Evolutionary conservation across 1,140 invertebrate genomes (phyloP), one percentile per base, ranked within the genome.

Genomic region (Diploscapter pachys): DNA sequence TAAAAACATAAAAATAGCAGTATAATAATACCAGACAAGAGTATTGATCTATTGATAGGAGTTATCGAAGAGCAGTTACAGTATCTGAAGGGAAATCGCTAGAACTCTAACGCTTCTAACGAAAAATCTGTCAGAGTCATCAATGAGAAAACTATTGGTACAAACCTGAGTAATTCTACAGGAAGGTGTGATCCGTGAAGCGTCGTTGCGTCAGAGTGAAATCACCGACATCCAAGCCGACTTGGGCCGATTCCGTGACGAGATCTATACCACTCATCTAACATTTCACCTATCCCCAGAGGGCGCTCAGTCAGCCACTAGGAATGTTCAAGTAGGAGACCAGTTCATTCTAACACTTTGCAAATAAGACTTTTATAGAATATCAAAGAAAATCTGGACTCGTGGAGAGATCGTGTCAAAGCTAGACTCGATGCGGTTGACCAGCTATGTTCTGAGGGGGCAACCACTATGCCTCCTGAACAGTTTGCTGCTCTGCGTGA

Each of bases 401-500:
- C 73, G 51, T 74, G 73, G 73, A 13, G 73, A 11, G 73, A 69
- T 48, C n/a, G 57, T n/a, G 64, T 74, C 65, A 74, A 74, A 49
- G 55, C 54, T 11, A 55, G 73, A 11, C 59, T 78, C 3, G 73
- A 76, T 53, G 77, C 62, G 49, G 67, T 72, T 52, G 77, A 78
- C 53, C 48, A 63, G 31, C 56, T 78, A 4, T 78, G 75, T 57
- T 53, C 55, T 8, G 72, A 75, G 59, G 64, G 63, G 53, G 77
- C 59, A 3, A 74, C 75, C 54, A 53, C 75, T 11, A 13, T 78
- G 49, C 56, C 77, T 5, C 70, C 74, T 2, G 77, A 78, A 62
- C 77, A 78, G 51, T 78, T 65, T 66, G 6, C 55, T 4, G 69
- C 63, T 51, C 62, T 78, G 8, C 48, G 74, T 72, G 77, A 77